phyloP scores from a whole-genome alignment of 2,797 vertebrate genomes.

The Paramormyrops hopkinsi region DNA sequence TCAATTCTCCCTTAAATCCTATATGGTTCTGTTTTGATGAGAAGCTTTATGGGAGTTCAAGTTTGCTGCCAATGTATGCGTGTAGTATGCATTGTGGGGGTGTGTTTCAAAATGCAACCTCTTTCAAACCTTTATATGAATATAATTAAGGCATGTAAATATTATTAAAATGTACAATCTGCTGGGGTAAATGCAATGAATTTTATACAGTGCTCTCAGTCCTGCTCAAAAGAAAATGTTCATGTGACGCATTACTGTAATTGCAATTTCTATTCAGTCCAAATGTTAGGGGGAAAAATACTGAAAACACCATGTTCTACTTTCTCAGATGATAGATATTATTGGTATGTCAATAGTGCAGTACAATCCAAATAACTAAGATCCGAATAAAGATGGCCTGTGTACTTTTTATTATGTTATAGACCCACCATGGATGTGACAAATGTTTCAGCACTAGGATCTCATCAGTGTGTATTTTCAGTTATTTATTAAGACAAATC shows the following conservation, averaged over 20 bases:
- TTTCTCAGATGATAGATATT: too few relatives aligned
- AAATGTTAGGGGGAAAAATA: neutral
- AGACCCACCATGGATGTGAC: neutral
- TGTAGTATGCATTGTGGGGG: neutral
- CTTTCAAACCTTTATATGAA: neutral
- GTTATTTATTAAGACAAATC: neutral
- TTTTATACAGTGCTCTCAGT: neutral
- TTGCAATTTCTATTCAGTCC: neutral
- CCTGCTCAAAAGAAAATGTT: neutral
- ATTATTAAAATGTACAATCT: neutral
- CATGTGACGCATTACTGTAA: neutral
- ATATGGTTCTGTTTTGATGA: neutral
- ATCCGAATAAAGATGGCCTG: neutral
- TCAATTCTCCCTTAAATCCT: neutral
- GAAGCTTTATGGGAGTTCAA: constrained; percentile 1
- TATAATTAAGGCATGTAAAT: neutral
- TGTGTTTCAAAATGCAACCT: neutral
- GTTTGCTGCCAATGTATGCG: neutral
- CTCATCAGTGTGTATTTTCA: neutral
- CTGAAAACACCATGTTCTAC: neutral
- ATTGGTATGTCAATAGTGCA: too few relatives aligned
- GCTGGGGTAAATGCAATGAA: neutral
- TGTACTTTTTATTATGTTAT: neutral
- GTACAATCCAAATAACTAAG: too few relatives aligned
- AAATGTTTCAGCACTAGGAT: neutral